These are phyloP conservation scores for Manduca sexta DNA, from an alignment of 1,140 invertebrate genomes.

Conservation along the genomic window DNA sequence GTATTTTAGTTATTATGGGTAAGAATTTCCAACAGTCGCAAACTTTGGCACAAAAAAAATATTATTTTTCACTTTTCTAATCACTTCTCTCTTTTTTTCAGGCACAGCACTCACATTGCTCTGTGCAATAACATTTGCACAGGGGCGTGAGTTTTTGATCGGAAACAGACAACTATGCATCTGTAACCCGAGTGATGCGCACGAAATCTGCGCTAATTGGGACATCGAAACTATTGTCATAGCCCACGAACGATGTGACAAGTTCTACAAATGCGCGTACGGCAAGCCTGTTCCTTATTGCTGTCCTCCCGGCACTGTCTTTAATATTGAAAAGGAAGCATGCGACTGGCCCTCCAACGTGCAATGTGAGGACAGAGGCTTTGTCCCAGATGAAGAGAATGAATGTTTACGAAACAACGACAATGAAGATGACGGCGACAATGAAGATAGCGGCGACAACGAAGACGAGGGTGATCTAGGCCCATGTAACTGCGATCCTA, in stretches of 20 bases:
- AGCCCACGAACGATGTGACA: conserved; percentile 18
- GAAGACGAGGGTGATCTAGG: too few relatives aligned
- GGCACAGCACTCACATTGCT: conserved; percentile 35
- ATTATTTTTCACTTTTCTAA: too few relatives aligned
- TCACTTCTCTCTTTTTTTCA: conserved; percentile 31
- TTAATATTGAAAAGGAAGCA: conserved; percentile 70
- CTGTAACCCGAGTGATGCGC: neutral
- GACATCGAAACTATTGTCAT: neutral
- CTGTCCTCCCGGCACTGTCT: conserved; percentile 59
- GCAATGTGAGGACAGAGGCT: conserved; percentile 17
- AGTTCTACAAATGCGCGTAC: conserved; percentile 18
- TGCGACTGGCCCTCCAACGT: conserved; percentile 72
- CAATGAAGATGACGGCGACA: too few relatives aligned
- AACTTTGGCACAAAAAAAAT: too few relatives aligned
- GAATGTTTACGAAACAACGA: too few relatives aligned
- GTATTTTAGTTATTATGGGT: too few relatives aligned
- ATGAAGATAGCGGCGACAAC: too few relatives aligned
- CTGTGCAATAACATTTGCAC: conserved; percentile 31
- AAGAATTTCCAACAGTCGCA: too few relatives aligned
- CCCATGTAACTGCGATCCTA: conserved; percentile 24
- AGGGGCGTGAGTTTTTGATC: conserved; percentile 12
- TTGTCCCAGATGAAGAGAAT: too few relatives aligned
- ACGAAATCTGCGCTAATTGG: neutral
- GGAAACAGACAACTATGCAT: neutral
- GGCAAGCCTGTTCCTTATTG: conserved; percentile 35